Conservation (phyloP, 2,888 invertebrate genomes). For the Apoderus coryli region DNA sequence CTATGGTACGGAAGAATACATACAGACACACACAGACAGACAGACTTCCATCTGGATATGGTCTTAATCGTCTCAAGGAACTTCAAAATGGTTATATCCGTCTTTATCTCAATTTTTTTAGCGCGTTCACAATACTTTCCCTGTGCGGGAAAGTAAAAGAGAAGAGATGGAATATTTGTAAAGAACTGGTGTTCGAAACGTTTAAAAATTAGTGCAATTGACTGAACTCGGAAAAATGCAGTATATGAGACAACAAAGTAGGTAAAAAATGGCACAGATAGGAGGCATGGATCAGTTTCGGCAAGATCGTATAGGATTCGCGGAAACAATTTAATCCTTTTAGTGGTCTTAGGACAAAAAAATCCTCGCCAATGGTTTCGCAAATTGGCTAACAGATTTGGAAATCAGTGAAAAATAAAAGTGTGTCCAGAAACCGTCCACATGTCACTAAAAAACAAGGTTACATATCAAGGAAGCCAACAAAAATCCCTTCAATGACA, state of each 20-base stretch:
- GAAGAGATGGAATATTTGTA: constrained; percentile 7
- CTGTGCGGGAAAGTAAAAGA: constrained; percentile 7
- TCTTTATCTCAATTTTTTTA: too few species aligned
- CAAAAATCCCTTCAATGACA: constrained; percentile 1
- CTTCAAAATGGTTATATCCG: too few species aligned
- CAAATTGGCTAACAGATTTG: constrained; percentile 9
- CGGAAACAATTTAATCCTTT: constrained; percentile 5
- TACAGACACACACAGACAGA: too few species aligned
- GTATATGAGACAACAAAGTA: too few species aligned
- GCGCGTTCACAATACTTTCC: too few species aligned
- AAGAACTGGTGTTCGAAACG: constrained; percentile 5
- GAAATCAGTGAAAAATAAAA: constrained; percentile 4
- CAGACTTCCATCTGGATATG: too few species aligned
- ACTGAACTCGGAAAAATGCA: constrained; percentile 6
- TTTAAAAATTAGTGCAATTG: too few species aligned
- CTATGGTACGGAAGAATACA: too few species aligned
- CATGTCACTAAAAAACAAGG: constrained; percentile 1
- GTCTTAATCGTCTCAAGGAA: too few species aligned
- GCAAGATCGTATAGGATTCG: neutral
- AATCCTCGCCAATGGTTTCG: constrained; percentile 6
- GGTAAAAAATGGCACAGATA: too few species aligned
- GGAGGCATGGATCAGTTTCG: too few species aligned
- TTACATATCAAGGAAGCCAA: constrained; percentile 3
- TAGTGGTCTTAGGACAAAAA: constrained; percentile 8
- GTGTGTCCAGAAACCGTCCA: constrained; percentile 1